Base-by-base conservation (phyloP, 2,888 invertebrate species). In the Dryobota labecula region DNA sequence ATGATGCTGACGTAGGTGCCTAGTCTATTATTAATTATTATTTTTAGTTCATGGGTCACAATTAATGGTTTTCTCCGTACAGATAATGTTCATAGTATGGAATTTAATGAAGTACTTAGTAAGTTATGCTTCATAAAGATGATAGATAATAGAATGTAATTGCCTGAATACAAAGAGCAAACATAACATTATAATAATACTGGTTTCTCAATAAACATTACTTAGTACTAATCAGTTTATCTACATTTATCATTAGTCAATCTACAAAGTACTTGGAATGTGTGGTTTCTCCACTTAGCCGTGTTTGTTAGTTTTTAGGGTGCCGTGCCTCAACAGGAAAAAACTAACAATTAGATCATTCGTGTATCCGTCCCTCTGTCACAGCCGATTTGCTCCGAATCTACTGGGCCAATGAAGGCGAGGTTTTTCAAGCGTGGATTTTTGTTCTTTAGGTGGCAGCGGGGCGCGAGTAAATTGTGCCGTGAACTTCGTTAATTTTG, bases 131-230 rank as follows among this genome's bases (percentile, higher is more conserved):
- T 27, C 45, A 45, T 75, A 60, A 24, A 54, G 30, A 69, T 49
- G 1, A 33, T 53, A 41, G 33, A 60, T 71, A 62, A 57, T 75
- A 61, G 49, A 63, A 53, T 57, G 9, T 76, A 76, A 76, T 71
- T 70, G 36, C 57, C 56, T 38, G 65, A 45, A 76, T 51, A 71
- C 51, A 58, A 76, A 71, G 64, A 51, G 51, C 41, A 65, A 78
- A 64, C 49, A 53, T 30, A 24, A 43, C 33, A 33, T 53, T 58
- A 47, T 13, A 53, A 60, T 54, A 43, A 38, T 45, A 41, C n/a
- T 64, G n/a, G 61, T 65, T 64, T 13, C 45, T 76, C 36, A 57
- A 56, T 73, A 30, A 62, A 62, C 18, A 73, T 24, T 27, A 57
- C 30, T 57, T 11, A n/a, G 45, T 47, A 45, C 24, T 45, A 33